phyloP scores from a whole-genome alignment of 2,888 invertebrate species.

The Chymomyza fuscimana region DNA sequence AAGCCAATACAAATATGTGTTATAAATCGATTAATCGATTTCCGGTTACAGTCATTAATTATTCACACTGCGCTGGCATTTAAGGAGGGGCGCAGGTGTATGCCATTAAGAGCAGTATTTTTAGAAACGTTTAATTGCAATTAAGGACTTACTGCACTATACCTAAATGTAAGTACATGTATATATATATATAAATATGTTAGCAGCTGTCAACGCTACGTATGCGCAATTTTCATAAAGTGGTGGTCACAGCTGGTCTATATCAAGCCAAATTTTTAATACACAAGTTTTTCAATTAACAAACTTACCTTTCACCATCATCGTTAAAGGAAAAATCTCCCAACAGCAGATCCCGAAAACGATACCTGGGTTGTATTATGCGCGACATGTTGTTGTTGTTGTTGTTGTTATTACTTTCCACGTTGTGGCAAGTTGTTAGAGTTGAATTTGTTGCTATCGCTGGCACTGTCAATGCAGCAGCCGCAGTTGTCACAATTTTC shows the following conservation, averaged over 20 bases:
- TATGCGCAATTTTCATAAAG: slow-evolving; percentile 52
- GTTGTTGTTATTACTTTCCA: slow-evolving; percentile 34
- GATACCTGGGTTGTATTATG: slow-evolving; percentile 84
- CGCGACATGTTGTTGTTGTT: slow-evolving; percentile 63
- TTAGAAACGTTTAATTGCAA: slow-evolving; percentile 43
- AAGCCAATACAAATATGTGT: slow-evolving; percentile 12
- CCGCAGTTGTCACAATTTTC: slow-evolving; percentile 16
- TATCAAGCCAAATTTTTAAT: slow-evolving; percentile 31
- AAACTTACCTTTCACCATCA: slow-evolving; percentile 87
- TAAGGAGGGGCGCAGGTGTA: slow-evolving; percentile 28
- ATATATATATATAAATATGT: too few relatives aligned
- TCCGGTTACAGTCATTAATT: slow-evolving; percentile 16
- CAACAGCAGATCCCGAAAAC: slow-evolving; percentile 87
- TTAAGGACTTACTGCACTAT: slow-evolving; percentile 28
- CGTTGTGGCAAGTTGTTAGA: slow-evolving; percentile 27
- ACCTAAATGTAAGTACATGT: neutral
- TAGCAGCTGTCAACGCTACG: slow-evolving; percentile 32
- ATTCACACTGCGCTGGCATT: slow-evolving; percentile 9
- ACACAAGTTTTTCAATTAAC: neutral
- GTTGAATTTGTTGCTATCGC: slow-evolving; percentile 45
- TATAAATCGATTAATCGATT: slow-evolving; percentile 43
- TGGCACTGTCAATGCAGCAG: slow-evolving; percentile 43
- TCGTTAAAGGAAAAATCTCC: slow-evolving; percentile 89
- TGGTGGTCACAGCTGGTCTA: slow-evolving; percentile 46
- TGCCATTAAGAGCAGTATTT: slow-evolving; percentile 52